These are phyloP conservation scores for Tympanuchus pallidicinctus DNA, from an alignment of 2,113 vertebrate species.

Conservation along the genomic window DNA sequence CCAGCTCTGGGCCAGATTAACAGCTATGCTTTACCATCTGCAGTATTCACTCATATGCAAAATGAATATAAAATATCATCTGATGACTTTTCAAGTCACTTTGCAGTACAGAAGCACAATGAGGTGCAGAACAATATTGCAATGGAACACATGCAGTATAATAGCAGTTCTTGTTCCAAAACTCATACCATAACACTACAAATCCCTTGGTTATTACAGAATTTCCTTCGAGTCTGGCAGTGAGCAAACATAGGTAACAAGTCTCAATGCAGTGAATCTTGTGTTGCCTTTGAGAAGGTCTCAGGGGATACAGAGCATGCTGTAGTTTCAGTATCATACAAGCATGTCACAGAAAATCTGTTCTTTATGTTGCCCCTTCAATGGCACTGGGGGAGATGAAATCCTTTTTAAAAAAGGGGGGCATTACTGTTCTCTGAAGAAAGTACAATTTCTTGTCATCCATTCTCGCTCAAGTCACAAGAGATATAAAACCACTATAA, in stretches of 20 bases:
- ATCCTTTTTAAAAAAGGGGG: not conserved
- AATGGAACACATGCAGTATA: not conserved
- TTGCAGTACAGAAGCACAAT: not conserved
- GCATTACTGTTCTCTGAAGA: not conserved
- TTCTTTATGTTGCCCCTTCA: not conserved
- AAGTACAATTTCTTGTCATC: not conserved
- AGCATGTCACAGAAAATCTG: not conserved
- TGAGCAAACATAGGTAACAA: not conserved
- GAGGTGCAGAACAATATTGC: not conserved
- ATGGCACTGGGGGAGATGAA: not conserved
- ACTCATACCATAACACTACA: not conserved
- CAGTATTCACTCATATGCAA: not conserved
- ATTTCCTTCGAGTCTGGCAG: not conserved
- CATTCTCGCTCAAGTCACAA: not conserved
- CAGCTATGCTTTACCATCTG: not conserved
- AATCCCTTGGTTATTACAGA: not conserved
- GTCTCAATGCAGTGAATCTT: not conserved
- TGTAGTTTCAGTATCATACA: not conserved
- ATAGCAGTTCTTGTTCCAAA: not conserved
- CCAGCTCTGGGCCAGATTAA: not conserved
- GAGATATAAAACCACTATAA: not conserved
- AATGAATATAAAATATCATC: not conserved
- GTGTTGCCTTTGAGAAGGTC: not conserved
- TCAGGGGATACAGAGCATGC: not conserved
- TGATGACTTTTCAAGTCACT: not conserved